A percentile compares a stretch with the other conserved stretches of the same genome.
phyloP scores from a whole-genome alignment of 2,888 invertebrate genomes.

The Tetheella fluctuosa region DNA sequence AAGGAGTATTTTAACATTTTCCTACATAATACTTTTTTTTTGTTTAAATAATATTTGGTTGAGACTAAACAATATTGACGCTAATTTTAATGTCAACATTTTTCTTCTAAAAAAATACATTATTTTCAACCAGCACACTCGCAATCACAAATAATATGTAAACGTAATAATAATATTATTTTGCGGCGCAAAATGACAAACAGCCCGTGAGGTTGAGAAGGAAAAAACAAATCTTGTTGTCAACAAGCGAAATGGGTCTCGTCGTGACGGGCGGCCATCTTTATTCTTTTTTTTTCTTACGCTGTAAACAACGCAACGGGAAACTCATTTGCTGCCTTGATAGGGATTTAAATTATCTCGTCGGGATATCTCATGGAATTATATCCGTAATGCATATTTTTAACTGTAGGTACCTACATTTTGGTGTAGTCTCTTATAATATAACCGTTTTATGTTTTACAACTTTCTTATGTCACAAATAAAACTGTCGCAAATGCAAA shows the following conservation, averaged over 20 bases:
- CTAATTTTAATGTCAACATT: too few species aligned
- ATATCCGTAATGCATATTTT: constrained; percentile 19
- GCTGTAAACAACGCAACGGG: constrained; percentile 52
- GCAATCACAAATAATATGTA: constrained; percentile 44
- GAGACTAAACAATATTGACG: too few species aligned
- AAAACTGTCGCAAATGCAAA: too few species aligned
- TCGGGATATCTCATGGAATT: constrained; percentile 47
- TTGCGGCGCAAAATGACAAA: constrained; percentile 59
- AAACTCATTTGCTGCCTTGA: constrained; percentile 61
- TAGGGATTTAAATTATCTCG: constrained; percentile 62
- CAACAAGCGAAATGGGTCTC: constrained; percentile 62
- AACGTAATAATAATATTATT: constrained; percentile 43
- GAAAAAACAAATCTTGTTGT: constrained; percentile 70
- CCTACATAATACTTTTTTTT: too few species aligned
- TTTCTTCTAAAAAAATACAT: constrained; percentile 16
- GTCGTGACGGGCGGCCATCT: constrained; percentile 46
- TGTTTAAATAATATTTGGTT: too few species aligned
- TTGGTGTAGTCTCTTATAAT: too few species aligned
- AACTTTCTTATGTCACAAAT: too few species aligned
- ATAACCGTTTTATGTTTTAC: too few species aligned
- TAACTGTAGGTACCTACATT: background rate
- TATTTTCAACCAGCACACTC: constrained; percentile 23
- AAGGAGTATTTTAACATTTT: too few species aligned
- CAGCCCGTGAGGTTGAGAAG: constrained; percentile 40
- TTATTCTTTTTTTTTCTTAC: constrained; percentile 54